Conservation (phyloP, 2,113 vertebrate genomes). For the Porphyrio hochstetteri region DNA sequence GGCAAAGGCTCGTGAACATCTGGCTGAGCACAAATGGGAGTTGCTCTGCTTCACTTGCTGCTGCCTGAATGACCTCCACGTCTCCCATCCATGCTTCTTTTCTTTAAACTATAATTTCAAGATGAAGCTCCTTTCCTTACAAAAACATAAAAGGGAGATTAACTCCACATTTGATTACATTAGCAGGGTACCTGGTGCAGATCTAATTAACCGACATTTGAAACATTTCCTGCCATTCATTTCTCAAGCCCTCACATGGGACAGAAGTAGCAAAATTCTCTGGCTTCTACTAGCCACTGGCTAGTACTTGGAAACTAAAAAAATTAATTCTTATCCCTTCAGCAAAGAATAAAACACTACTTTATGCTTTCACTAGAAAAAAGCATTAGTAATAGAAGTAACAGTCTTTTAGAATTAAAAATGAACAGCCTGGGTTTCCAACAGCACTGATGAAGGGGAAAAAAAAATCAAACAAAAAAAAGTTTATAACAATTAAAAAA, state of each 20-base stretch:
- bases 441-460: neutral
- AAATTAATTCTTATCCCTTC: neutral
- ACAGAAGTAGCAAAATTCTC: neutral
- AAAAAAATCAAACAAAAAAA: neutral
- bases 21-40: conserved; percentile 62
- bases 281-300: neutral
- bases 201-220: conserved; percentile 25
- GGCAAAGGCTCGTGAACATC: conserved; percentile 54
- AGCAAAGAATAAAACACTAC: neutral
- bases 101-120: conserved; percentile 43
- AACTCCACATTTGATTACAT: conserved; percentile 44
- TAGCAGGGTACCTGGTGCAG: conserved; percentile 26
- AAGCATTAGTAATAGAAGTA: neutral
- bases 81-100: conserved; percentile 10
- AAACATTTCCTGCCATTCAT: conserved; percentile 53
- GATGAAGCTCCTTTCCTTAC: conserved; percentile 33
- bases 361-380: neutral
- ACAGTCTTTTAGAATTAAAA: neutral
- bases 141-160: conserved; percentile 57
- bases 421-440: neutral
- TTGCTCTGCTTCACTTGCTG: conserved; percentile 61
- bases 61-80: conserved; percentile 41
- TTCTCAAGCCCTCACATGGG: neutral
- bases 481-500: neutral
- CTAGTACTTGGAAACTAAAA: neutral